A percentile compares a stretch with the other conserved stretches of the same genome.
Evolutionary conservation across 2,113 vertebrate species (phyloP).

Genomic region (Pelusios castaneus): DNA sequence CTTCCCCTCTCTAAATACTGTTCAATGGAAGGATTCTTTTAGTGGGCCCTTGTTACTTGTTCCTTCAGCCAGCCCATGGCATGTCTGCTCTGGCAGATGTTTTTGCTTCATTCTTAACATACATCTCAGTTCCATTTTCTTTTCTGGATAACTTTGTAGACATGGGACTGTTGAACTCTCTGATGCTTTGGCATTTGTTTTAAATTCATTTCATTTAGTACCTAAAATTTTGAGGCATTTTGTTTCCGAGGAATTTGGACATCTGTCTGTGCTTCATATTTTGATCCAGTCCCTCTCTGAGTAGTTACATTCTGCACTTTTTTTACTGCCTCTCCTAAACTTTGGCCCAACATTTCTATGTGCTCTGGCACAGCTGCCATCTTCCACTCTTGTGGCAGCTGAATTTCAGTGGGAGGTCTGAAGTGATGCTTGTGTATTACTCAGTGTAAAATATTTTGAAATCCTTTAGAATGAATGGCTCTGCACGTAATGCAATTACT

Average conservation of each 20-base stretch:
- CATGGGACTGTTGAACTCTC: neutral
- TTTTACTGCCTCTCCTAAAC: neutral
- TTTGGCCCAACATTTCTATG: neutral
- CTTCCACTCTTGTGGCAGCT: neutral
- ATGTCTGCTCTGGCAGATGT: neutral
- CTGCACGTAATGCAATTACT: neutral
- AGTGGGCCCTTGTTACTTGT: neutral
- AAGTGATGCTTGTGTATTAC: neutral
- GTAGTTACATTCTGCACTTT: neutral
- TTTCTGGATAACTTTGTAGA: neutral
- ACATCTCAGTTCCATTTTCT: neutral
- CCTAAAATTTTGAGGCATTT: neutral
- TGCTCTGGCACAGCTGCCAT: neutral
- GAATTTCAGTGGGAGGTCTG: neutral
- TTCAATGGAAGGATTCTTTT: neutral
- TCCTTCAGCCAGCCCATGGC: neutral
- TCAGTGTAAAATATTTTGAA: neutral
- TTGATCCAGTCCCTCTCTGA: neutral
- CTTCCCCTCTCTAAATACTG: neutral
- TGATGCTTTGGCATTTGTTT: neutral
- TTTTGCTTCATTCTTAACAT: neutral
- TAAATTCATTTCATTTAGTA: neutral
- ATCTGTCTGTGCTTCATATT: neutral
- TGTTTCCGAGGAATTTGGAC: neutral
- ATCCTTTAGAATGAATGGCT: neutral